phyloP scores from a whole-genome alignment of 2,113 vertebrate genomes.

The Zapornia atra region DNA sequence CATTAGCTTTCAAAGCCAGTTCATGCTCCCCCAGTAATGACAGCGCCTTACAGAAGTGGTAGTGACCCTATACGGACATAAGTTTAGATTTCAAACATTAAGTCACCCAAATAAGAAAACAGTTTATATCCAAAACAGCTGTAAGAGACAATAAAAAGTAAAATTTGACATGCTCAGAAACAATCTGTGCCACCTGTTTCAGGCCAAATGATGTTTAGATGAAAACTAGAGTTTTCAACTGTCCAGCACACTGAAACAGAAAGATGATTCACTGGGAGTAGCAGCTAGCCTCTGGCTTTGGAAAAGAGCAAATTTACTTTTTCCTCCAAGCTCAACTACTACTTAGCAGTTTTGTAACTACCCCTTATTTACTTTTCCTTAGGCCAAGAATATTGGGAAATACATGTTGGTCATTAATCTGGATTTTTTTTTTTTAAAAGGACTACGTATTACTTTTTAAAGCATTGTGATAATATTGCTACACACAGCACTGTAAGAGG shows the following conservation, averaged over 20 bases:
- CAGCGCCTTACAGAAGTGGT: slow-evolving; percentile 90
- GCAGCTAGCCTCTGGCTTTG: background rate
- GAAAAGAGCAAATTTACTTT: background rate
- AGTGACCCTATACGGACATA: slow-evolving; percentile 85
- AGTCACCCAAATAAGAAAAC: background rate
- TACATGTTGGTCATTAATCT: background rate
- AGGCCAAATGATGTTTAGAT: background rate
- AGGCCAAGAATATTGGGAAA: background rate
- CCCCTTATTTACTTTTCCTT: background rate
- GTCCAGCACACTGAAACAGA: background rate
- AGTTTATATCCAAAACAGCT: background rate
- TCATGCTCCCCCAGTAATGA: slow-evolving; percentile 77
- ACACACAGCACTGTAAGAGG: background rate
- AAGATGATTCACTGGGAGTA: background rate
- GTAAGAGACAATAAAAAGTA: background rate
- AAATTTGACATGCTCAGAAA: accelerated
- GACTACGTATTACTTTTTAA: background rate
- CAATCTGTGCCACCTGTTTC: background rate
- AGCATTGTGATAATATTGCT: background rate
- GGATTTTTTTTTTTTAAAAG: background rate
- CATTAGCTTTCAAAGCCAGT: slow-evolving; percentile 83
- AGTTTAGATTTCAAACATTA: background rate
- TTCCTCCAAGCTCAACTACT: background rate
- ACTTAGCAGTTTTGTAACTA: background rate
- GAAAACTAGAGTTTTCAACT: background rate